These are phyloP conservation scores for Strigamia crassipes DNA, from an alignment of 2,888 invertebrate genomes.

Conservation along the genomic window DNA sequence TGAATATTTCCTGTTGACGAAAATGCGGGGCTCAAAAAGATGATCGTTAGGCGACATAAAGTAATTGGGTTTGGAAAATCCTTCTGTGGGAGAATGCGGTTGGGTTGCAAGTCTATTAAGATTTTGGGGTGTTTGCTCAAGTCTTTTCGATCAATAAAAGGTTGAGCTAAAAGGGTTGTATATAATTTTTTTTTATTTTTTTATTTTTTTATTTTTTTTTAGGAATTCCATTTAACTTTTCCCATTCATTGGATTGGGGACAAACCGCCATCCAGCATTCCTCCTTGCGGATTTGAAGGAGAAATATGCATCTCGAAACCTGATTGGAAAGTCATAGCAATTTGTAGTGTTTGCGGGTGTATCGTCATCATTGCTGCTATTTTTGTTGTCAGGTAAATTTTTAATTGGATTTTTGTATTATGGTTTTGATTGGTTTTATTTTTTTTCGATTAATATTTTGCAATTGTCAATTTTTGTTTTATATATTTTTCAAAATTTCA, in stretches of 20 bases:
- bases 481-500: no score
- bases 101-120: not conserved
- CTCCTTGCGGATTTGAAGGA: conserved; percentile 90
- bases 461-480: not conserved
- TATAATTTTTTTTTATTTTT: not conserved
- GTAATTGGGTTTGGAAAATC: no score
- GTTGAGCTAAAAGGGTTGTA: not conserved
- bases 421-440: not conserved
- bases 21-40: no score
- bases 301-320: conserved; percentile 69
- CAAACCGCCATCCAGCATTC: conserved; percentile 85
- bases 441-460: not conserved
- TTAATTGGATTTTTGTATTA: not conserved
- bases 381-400: conserved; percentile 69
- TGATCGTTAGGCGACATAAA: no score
- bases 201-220: not conserved
- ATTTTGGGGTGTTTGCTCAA: not conserved
- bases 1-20: no score
- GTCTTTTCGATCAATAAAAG: not conserved
- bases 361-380: conserved; percentile 70
- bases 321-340: conserved; percentile 63
- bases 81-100: not conserved
- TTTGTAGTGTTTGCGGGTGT: conserved; percentile 68
- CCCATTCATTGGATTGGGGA: conserved; percentile 80
- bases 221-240: conserved; percentile 59